A percentile compares a stretch with the other conserved stretches of the same genome.
These are phyloP conservation scores for Sebastes elongatus DNA, from an alignment of 2,797 vertebrate genomes.

Conservation along the genomic window DNA sequence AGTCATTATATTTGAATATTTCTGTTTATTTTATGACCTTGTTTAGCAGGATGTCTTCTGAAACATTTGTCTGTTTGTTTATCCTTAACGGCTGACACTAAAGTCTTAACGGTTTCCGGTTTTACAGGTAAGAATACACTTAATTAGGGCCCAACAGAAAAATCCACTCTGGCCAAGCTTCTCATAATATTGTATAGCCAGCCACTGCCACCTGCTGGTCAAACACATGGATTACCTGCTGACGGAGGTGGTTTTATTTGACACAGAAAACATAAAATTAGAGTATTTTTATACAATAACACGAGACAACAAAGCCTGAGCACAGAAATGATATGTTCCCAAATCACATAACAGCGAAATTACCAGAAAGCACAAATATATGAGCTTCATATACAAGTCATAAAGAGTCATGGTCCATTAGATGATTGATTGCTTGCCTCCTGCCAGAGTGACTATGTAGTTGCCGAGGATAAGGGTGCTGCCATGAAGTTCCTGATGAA, in stretches of 20 bases:
- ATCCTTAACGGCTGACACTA: not conserved
- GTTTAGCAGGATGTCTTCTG: not conserved
- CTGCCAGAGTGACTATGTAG: constrained; percentile 38
- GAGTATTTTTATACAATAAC: not conserved
- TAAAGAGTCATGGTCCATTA: not conserved
- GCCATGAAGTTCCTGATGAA: constrained; percentile 70
- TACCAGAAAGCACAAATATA: not conserved
- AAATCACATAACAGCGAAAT: not conserved
- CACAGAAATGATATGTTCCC: not conserved
- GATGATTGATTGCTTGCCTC: constrained; percentile 4
- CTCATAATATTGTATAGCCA: constrained; percentile 30
- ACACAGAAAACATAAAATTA: not conserved
- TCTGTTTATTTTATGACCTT: constrained; percentile 3
- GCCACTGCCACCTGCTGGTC: constrained; percentile 73
- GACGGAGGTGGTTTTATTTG: not conserved
- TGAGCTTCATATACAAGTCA: not conserved
- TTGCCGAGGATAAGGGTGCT: constrained; percentile 49
- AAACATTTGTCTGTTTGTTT: not conserved
- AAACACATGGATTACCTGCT: constrained; percentile 32
- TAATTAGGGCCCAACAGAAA: constrained; percentile 28
- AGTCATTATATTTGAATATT: not conserved
- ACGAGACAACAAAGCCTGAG: not conserved
- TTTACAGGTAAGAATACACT: constrained; percentile 24
- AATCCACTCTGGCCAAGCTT: not conserved
- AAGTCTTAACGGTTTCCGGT: not conserved